These are phyloP conservation scores for Cryptocheilus praepositus DNA, from an alignment of 2,888 invertebrate genomes.

Conservation along the genomic window DNA sequence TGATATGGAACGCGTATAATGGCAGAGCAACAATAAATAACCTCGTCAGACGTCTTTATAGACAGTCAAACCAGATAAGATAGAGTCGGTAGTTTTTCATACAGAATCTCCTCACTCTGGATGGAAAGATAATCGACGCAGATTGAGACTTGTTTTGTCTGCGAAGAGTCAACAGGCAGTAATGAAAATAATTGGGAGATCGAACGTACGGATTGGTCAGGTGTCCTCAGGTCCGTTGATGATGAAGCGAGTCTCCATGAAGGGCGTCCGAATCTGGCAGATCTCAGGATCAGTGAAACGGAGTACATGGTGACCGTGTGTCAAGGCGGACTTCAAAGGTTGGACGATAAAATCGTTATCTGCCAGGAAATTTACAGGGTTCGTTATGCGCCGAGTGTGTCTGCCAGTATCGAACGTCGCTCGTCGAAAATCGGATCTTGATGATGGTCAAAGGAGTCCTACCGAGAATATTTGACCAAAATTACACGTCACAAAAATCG, in stretches of 20 bases:
- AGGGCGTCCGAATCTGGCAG: slow-evolving; percentile 41
- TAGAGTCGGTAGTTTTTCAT: not conserved
- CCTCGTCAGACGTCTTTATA: not conserved
- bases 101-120: not conserved
- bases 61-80: not conserved
- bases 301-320: slow-evolving; percentile 59
- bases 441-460: too few relatives aligned
- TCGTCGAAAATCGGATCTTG: too few relatives aligned
- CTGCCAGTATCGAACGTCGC: not conserved
- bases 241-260: slow-evolving; percentile 61
- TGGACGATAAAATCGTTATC: slow-evolving; percentile 10
- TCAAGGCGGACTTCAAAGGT: not conserved
- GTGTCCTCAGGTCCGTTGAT: slow-evolving; percentile 66
- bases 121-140: not conserved
- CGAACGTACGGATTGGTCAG: slow-evolving; percentile 70
- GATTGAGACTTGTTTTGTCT: not conserved
- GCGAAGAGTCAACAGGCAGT: not conserved
- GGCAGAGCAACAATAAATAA: not conserved
- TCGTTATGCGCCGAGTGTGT: slow-evolving; percentile 26
- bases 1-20: too few relatives aligned
- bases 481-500: not conserved
- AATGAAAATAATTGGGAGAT: not conserved
- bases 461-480: not conserved
- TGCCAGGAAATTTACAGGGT: slow-evolving; percentile 10
- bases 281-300: slow-evolving; percentile 54